These are phyloP conservation scores for Dicranocentrus wangi DNA, from an alignment of 2,888 invertebrate genomes.

Conservation along the genomic window DNA sequence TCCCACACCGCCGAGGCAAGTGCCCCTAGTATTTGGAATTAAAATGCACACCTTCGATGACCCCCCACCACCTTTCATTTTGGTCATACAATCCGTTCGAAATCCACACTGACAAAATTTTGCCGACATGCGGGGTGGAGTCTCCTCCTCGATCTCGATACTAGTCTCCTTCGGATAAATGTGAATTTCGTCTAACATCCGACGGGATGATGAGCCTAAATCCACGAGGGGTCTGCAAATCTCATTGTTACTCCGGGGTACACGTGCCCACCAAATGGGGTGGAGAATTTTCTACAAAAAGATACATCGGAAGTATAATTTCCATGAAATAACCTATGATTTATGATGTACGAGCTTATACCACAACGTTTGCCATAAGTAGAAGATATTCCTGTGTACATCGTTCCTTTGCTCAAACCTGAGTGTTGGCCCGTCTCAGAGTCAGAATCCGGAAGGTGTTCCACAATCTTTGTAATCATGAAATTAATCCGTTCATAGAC, in stretches of 20 bases:
- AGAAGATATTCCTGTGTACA: neutral
- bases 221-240: slow-evolving; percentile 10
- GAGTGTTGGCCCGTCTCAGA: neutral
- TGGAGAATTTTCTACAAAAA: slow-evolving; percentile 17
- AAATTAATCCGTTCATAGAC: too few species aligned
- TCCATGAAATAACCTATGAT: neutral
- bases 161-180: too few species aligned
- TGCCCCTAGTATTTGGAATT: neutral
- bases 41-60: neutral
- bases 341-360: slow-evolving; percentile 4
- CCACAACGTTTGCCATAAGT: slow-evolving; percentile 38
- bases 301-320: neutral
- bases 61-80: neutral
- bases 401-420: neutral
- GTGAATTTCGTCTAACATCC: neutral
- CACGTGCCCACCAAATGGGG: slow-evolving; percentile 31
- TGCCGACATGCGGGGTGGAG: neutral
- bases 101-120: slow-evolving; percentile 36
- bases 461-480: too few species aligned
- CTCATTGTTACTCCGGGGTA: slow-evolving; percentile 33
- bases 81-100: neutral
- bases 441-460: neutral
- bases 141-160: neutral
- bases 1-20: slow-evolving; percentile 28
- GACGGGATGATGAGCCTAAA: neutral